Percentiles rank a stretch among this genome's conserved stretches.
phyloP scores from a whole-genome alignment of 2,888 invertebrate species.

The Gisinianus flammeolus region DNA sequence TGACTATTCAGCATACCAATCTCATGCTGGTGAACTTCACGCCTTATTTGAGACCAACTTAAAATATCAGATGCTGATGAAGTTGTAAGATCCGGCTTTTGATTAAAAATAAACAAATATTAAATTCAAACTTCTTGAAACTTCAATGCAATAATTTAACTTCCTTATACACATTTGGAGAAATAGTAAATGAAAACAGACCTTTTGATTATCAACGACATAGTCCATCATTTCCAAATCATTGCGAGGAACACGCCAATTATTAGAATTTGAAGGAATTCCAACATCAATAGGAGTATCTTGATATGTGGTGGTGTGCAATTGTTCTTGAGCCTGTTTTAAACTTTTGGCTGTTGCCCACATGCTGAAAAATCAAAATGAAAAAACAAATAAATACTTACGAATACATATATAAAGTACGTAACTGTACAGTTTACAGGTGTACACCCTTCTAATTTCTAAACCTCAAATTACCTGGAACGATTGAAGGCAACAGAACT shows the following conservation, averaged over 20 bases:
- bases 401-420: no score
- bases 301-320: not conserved
- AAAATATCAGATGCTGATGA: constrained; percentile 33
- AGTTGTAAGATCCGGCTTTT: not conserved
- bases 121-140: not conserved
- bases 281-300: not conserved
- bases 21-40: constrained; percentile 48
- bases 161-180: not conserved
- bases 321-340: constrained; percentile 6
- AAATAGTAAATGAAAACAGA: no score
- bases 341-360: constrained; percentile 10
- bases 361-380: no score
- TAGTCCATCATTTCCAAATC: constrained; percentile 16
- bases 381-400: not conserved
- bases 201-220: constrained; percentile 12
- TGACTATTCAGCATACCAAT: constrained; percentile 40
- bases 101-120: not conserved
- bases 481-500: constrained; percentile 7
- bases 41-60: constrained; percentile 43
- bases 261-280: not conserved
- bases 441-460: no score
- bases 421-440: no score
- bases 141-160: not conserved
- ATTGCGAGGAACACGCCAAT: not conserved
- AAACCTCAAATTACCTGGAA: constrained; percentile 17